These are phyloP conservation scores for Phataginus tetradactyla DNA, from an alignment of 2,797 vertebrate species.

Conservation along the genomic window DNA sequence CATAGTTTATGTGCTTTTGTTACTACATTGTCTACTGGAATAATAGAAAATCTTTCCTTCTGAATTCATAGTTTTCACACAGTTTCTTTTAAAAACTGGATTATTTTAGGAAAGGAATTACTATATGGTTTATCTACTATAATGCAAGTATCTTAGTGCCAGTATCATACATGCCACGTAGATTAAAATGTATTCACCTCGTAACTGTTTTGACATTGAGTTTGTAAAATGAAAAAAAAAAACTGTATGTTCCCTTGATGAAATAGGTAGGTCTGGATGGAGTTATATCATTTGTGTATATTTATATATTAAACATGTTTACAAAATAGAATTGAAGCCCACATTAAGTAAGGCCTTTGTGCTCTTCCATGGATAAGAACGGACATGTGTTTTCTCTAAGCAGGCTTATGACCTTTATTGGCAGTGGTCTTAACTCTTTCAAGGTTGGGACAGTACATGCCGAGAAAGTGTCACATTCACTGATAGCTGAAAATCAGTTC, in stretches of 20 bases:
- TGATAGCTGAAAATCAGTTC: background rate
- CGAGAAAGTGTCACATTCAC: background rate
- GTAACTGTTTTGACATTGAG: background rate
- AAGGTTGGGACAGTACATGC: background rate
- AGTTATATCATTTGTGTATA: background rate
- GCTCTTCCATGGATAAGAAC: background rate
- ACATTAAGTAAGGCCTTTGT: background rate
- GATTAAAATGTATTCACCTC: background rate
- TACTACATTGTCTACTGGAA: background rate
- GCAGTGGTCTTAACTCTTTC: background rate
- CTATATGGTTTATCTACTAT: background rate
- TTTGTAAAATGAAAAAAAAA: background rate
- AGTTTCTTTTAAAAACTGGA: background rate
- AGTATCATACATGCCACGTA: background rate
- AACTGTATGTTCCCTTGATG: background rate
- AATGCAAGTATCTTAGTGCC: background rate
- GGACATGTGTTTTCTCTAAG: background rate
- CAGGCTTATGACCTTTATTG: background rate
- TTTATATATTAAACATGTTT: background rate
- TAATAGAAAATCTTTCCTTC: background rate
- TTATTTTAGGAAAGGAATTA: background rate
- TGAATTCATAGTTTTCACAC: background rate
- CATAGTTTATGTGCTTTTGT: background rate
- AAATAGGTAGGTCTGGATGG: background rate
- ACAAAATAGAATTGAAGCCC: background rate